These are phyloP conservation scores for Abrostola triplasia DNA, from an alignment of 2,888 invertebrate genomes.

Conservation along the genomic window DNA sequence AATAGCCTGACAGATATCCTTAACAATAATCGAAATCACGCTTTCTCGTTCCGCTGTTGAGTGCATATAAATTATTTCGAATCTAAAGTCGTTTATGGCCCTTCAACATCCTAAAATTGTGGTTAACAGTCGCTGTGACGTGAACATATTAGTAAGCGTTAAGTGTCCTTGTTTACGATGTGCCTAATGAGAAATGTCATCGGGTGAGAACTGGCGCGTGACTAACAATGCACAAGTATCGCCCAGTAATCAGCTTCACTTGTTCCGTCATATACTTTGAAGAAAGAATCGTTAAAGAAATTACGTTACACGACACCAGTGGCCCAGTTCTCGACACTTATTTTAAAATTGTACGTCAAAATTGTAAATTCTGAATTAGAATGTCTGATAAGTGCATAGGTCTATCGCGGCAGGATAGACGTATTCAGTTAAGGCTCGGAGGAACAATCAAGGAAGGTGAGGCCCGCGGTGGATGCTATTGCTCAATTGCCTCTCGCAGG, in stretches of 20 bases:
- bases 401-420: constrained; percentile 55
- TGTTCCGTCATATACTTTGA: constrained; percentile 54
- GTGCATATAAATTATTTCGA: constrained; percentile 65
- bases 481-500: constrained; percentile 74
- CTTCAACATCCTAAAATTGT: constrained; percentile 72
- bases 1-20: constrained; percentile 22
- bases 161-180: constrained; percentile 82
- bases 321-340: constrained; percentile 8
- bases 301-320: constrained; percentile 54
- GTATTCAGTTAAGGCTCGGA: constrained; percentile 63
- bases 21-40: constrained; percentile 65
- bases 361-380: constrained; percentile 12
- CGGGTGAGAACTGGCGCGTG: constrained; percentile 70
- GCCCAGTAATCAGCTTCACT: constrained; percentile 48
- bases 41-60: constrained; percentile 54
- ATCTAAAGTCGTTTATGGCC: constrained; percentile 63
- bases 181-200: constrained; percentile 82
- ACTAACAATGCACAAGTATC: constrained; percentile 71
- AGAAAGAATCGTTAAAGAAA: constrained; percentile 59
- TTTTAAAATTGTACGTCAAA: constrained; percentile 3
- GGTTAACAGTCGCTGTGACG: constrained; percentile 77
- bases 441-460: constrained; percentile 73
- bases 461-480: constrained; percentile 69
- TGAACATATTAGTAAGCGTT: constrained; percentile 81
- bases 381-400: constrained; percentile 52